Base-by-base conservation (phyloP, 92 coral and sea anemone genomes). In the Chrysogorgia sp. region DNA sequence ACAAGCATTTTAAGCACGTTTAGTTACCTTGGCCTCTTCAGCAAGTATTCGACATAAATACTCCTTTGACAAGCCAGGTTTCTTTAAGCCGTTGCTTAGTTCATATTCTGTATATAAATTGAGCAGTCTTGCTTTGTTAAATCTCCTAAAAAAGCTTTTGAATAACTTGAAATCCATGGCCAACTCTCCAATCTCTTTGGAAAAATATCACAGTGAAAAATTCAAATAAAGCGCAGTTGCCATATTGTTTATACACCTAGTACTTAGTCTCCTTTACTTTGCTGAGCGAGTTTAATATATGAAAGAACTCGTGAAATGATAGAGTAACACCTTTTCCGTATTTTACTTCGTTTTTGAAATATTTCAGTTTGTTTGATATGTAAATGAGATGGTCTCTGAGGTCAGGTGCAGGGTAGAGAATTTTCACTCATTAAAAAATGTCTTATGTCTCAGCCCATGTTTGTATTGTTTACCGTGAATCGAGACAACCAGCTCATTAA, bases 51-150 rank as follows among this genome's bases (percentile, higher is more conserved):
- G 64, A 34, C 47, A 50, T 20, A 72, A 22, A 31, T 32, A 32
- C 20, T 72, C 79, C 29, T 72, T 72, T 0, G 79, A 53, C 19
- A 19, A 29, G 2, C 43, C 34, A 0, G 62, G 23, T 55, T 72
- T 72, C 28, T n/a, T 34, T 2, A 56, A 30, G n/a, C 25, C 34
- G 0, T 19, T 50, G 9, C 43, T 32, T 3, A 72, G 3, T 37
- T 55, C 52, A 41, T 72, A 34, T 10, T 72, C 79, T 23, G 0
- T 25, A 56, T 50, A 72, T 24, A 72, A 30, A 7, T 41, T 56
- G 19, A 31, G 37, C 25, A 72, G 63, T 72, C 24, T 34, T 0
- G 53, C 64, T 55, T 72, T 72, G 65, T 28, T 72, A 72, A 72
- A 72, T 31, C 79, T 29, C 65, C 30, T 72, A 29, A 72, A 72